These are phyloP conservation scores for Thaumetopoea pityocampa DNA, from an alignment of 1,140 invertebrate genomes.

Conservation along the genomic window DNA sequence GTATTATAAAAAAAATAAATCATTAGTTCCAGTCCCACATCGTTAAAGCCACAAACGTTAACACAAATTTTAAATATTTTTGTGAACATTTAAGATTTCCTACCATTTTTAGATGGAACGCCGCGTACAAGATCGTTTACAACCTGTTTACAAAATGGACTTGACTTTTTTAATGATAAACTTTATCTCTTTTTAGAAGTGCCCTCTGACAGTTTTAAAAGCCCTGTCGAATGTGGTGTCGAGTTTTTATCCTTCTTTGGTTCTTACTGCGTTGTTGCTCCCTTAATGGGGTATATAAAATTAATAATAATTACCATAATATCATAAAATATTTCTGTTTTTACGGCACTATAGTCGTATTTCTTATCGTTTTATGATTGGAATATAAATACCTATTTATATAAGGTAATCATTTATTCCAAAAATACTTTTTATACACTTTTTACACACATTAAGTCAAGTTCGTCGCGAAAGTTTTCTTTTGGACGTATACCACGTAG, in stretches of 20 bases:
- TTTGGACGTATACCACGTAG: too few species aligned
- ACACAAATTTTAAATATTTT: constrained; percentile 14
- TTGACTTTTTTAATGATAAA: constrained; percentile 54
- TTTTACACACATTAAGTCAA: too few species aligned
- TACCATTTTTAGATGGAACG: constrained; percentile 28
- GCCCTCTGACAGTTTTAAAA: constrained; percentile 59
- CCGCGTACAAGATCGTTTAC: constrained; percentile 47
- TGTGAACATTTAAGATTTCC: constrained; percentile 21
- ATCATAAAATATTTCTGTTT: constrained; percentile 28
- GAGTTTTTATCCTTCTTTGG: constrained; percentile 31
- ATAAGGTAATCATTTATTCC: too few species aligned
- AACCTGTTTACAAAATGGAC: constrained; percentile 65
- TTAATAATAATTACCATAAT: constrained; percentile 57
- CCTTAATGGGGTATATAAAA: constrained; percentile 53
- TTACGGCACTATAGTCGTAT: constrained; percentile 1
- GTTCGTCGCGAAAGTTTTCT: too few species aligned
- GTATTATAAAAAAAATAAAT: too few species aligned
- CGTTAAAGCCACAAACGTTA: constrained; percentile 4
- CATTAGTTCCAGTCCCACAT: constrained; percentile 6
- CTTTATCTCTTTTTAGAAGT: constrained; percentile 63
- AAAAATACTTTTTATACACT: too few species aligned
- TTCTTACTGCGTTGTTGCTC: constrained; percentile 23
- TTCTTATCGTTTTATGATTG: constrained; percentile 2
- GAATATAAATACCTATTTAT: too few species aligned
- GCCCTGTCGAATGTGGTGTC: constrained; percentile 40